Conservation (phyloP, 2,113 vertebrate genomes). For the Malurus cyaneus region DNA sequence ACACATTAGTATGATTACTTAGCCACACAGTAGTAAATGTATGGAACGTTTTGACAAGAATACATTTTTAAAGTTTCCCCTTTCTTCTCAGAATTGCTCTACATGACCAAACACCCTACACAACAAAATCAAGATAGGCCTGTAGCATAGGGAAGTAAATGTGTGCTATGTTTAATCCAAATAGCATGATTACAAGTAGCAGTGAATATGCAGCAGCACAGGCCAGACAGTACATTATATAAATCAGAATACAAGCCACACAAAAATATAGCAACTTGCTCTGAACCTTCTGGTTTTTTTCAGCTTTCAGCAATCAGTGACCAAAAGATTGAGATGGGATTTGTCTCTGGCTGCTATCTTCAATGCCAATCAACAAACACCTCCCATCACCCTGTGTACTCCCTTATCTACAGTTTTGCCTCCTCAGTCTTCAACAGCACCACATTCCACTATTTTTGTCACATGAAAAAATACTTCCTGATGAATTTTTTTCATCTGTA, state of each 20-base stretch:
- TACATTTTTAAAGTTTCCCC: not conserved
- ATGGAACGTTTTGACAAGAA: not conserved
- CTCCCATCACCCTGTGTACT: not conserved
- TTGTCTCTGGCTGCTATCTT: not conserved
- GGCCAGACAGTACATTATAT: not conserved
- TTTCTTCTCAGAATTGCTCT: not conserved
- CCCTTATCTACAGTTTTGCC: not conserved
- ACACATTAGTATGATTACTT: not conserved
- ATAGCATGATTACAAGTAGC: not conserved
- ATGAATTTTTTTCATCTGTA: not conserved
- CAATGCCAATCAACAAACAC: not conserved
- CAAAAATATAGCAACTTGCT: not conserved
- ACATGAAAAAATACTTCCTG: not conserved
- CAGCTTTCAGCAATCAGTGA: not conserved
- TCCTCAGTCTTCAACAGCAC: not conserved
- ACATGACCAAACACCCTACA: not conserved
- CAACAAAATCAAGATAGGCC: not conserved
- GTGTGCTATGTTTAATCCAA: not conserved
- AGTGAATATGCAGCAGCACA: not conserved
- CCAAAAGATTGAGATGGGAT: not conserved
- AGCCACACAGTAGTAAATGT: not conserved
- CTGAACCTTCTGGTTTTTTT: not conserved
- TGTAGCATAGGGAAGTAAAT: not conserved
- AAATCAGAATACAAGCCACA: not conserved
- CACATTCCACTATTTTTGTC: not conserved